phyloP scores from a whole-genome alignment of 2,888 invertebrate species.

The Lacanobia oleracea region DNA sequence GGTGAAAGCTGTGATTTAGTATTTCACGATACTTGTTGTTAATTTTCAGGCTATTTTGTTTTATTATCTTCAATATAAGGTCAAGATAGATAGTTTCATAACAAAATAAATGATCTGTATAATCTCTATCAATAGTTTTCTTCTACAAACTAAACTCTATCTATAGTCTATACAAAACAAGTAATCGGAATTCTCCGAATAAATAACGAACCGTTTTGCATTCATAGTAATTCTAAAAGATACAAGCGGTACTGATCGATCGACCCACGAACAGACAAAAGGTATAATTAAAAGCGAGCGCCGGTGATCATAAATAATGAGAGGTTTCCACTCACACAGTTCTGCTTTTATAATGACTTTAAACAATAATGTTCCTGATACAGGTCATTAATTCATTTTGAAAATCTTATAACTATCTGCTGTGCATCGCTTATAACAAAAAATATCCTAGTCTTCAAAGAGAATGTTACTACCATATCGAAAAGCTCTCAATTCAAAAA shows the following conservation, averaged over 20 bases:
- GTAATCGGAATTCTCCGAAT: not conserved
- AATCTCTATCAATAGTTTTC: not conserved
- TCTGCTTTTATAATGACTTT: conserved; percentile 20
- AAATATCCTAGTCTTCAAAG: too few relatives aligned
- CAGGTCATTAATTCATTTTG: not conserved
- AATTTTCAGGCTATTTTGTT: too few relatives aligned
- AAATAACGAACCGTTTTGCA: not conserved
- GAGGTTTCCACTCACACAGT: conserved; percentile 25
- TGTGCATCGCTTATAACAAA: too few relatives aligned
- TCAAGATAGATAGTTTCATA: too few relatives aligned
- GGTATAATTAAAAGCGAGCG: conserved; percentile 48
- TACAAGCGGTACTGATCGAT: conserved; percentile 34
- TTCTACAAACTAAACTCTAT: too few relatives aligned
- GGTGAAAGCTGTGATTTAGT: too few relatives aligned
- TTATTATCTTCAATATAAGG: too few relatives aligned
- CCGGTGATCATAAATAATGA: conserved; percentile 46
- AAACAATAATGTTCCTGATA: conserved; percentile 11
- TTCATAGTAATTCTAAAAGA: not conserved
- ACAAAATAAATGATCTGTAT: too few relatives aligned
- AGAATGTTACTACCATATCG: too few relatives aligned
- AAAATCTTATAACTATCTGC: too few relatives aligned
- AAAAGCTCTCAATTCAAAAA: too few relatives aligned
- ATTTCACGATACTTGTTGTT: too few relatives aligned
- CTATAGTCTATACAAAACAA: not conserved
- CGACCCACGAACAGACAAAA: conserved; percentile 19